phyloP scores from a whole-genome alignment of 2,888 invertebrate species.

The Sclerodermus sp. region DNA sequence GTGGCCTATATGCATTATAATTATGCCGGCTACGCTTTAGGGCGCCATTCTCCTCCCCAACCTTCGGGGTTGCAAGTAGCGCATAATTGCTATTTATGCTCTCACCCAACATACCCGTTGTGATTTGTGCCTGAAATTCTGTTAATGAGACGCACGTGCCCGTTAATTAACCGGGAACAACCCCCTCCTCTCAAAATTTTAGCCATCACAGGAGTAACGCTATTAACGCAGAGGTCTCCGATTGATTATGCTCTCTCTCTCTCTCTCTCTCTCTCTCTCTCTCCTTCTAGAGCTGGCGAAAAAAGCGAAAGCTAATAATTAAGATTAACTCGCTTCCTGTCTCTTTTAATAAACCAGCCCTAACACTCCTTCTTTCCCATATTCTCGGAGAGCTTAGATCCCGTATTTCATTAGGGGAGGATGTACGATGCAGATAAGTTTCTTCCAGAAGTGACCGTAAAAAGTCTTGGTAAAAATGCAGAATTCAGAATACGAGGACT shows the following conservation, averaged over 20 bases:
- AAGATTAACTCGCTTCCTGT: too few species aligned
- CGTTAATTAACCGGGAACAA: constrained; percentile 35
- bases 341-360: too few species aligned
- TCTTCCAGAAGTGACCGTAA: neutral
- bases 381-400: too few species aligned
- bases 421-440: neutral
- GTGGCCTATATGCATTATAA: constrained; percentile 35
- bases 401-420: neutral
- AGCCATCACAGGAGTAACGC: neutral
- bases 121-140: constrained; percentile 45
- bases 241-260: too few species aligned
- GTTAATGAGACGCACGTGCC: constrained; percentile 48
- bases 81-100: constrained; percentile 48
- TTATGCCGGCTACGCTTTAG: constrained; percentile 33
- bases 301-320: too few species aligned
- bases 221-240: too few species aligned
- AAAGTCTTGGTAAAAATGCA: too few species aligned
- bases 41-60: constrained; percentile 19
- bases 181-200: constrained; percentile 9
- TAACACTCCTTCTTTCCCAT: too few species aligned
- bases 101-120: constrained; percentile 26
- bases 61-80: constrained; percentile 28
- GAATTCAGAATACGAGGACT: too few species aligned
- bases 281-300: too few species aligned
- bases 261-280: too few species aligned